Conservation (phyloP, 2,888 invertebrate species). For the Hirtodrosophila cameraria region DNA sequence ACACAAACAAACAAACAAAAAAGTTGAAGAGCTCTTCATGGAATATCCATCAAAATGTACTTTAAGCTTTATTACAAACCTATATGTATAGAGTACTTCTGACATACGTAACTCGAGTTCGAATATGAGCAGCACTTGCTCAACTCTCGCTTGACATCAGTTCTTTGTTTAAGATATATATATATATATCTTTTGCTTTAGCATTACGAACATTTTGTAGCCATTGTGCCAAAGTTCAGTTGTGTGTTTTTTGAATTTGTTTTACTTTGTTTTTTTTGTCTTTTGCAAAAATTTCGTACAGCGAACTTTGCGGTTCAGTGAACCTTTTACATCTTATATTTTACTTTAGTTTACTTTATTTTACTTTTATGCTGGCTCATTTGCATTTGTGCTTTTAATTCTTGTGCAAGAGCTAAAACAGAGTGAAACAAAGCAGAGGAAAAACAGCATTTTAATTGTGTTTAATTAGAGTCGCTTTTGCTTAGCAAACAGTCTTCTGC, state of each 20-base stretch:
- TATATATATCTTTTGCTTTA: no score
- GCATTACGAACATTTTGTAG: constrained; percentile 11
- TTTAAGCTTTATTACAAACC: constrained; percentile 21
- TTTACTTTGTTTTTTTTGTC: constrained; percentile 19
- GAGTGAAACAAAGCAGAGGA: constrained; percentile 1
- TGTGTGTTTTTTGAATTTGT: constrained; percentile 22
- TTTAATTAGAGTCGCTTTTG: constrained; percentile 71
- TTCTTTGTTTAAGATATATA: constrained; percentile 35
- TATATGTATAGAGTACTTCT: constrained; percentile 2
- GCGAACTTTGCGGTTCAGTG: constrained; percentile 59
- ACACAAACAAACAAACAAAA: no score
- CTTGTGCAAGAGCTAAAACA: constrained; percentile 11
- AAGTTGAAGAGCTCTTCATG: constrained; percentile 13
- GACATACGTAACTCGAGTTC: background rate
- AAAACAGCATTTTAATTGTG: constrained; percentile 62
- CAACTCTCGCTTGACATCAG: constrained; percentile 17
- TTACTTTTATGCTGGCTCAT: constrained; percentile 61
- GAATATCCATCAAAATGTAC: constrained; percentile 34
- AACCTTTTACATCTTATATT: constrained; percentile 44
- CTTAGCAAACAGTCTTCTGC: constrained; percentile 27
- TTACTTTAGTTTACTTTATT: constrained; percentile 17
- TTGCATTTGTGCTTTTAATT: constrained; percentile 58
- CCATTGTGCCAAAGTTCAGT: constrained; percentile 59
- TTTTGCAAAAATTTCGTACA: constrained; percentile 45
- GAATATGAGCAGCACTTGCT: constrained; percentile 14